Base-by-base conservation (phyloP, 2,888 invertebrate genomes). In the Acronicta aceris region DNA sequence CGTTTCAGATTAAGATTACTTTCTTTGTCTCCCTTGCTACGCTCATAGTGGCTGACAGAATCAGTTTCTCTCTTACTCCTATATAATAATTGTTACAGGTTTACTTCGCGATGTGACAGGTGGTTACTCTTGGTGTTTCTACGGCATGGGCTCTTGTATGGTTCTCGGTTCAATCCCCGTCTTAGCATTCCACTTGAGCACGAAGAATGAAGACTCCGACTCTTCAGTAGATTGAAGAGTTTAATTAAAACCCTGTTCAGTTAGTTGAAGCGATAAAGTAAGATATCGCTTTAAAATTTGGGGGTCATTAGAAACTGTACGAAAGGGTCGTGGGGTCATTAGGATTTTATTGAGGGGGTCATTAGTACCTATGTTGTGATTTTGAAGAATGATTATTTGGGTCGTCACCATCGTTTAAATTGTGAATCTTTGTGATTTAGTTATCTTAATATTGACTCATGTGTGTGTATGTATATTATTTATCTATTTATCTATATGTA, bases 141-240 rank as follows among this genome's bases (percentile, higher is more conserved):
- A 97, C 83, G 96, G 97, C 70, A 97, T 97, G 97, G 97, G 97
- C 0, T 96, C 97, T 1, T 96, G 96, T 76, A 97, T 97, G 97
- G 95, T 97, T 0, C 88, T 97, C 36, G 97, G 97, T 61, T 95
- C 96, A 58, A 90, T 96, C 52, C 96, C 97, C 3, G 92, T 97
- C 45, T 87, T 97, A 30, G 93, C 84, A 83, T 94, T 94, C 81
- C 91, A 94, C 59, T 63, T 94, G 4, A 86, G 84, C 79, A 88
- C 87, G 10, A 93, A 93, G 67, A 92, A 91, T 51, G 93, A 93
- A 16, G 94, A 94, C 52, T 61, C 86, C 0, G 93, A 93, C 0
- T 92, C 92, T 0, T 86, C 90, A 0, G 92, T 87, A 0, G 92
- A 92, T 79, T 91, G 89, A 91, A 76, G 25, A 55, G 1, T 6